Percentiles rank a stretch among this genome's conserved stretches.
Evolutionary conservation across 1,140 invertebrate genomes (phyloP).

Genomic region (Coptotermes formosanus): DNA sequence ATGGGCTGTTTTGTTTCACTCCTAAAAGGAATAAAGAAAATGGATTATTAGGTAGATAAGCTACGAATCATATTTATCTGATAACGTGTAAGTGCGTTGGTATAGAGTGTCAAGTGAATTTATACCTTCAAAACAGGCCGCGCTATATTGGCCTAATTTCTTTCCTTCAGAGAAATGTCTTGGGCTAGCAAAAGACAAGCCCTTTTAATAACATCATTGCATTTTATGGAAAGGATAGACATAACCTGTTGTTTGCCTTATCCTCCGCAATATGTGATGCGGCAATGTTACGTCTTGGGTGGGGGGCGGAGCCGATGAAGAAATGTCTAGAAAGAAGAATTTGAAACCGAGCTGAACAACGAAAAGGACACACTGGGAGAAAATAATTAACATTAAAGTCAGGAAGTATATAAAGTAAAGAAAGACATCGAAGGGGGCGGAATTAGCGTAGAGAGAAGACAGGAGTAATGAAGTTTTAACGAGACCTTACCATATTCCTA

Average conservation of each 20-base stretch:
- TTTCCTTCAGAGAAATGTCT: too few species aligned
- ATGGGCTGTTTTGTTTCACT: too few species aligned
- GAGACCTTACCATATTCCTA: neutral
- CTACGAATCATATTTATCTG: too few species aligned
- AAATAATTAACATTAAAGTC: slow-evolving; percentile 4
- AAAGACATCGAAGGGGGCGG: neutral
- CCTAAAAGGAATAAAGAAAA: too few species aligned
- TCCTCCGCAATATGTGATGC: neutral
- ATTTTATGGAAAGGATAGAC: too few species aligned
- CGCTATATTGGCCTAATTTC: too few species aligned
- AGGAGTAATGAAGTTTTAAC: neutral
- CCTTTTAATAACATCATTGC: too few species aligned
- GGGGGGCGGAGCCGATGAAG: neutral
- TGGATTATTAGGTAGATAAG: too few species aligned
- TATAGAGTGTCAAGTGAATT: too few species aligned
- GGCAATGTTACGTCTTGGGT: neutral
- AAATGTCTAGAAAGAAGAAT: neutral
- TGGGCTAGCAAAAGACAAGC: too few species aligned
- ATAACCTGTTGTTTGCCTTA: neutral
- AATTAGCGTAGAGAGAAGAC: neutral
- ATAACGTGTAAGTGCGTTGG: too few species aligned
- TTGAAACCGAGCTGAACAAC: neutral
- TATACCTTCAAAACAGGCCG: too few species aligned
- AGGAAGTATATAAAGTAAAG: neutral
- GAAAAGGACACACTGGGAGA: neutral